Evolutionary conservation across 2,888 invertebrate genomes (phyloP), one percentile per base, ranked within the genome.

Genomic region (Yponomeuta plumbellus): DNA sequence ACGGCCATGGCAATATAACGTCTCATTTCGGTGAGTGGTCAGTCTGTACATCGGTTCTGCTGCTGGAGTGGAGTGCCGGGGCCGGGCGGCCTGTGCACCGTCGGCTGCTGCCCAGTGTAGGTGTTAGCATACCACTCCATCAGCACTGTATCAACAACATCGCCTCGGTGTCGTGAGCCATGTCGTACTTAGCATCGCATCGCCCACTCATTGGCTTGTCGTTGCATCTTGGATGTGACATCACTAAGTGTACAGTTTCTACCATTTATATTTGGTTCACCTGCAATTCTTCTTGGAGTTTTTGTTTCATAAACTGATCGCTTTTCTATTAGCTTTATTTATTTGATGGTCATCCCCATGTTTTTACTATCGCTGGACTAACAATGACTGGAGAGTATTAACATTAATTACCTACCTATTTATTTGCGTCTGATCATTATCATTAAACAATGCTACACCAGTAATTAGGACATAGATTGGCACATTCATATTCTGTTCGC

Each of bases 21-120:
- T 88, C 91, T 85, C 91, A 90, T 88, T 91, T 91, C 81, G 90
- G 91, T 92, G 91, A 91, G 91, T 91, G 86, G 90, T 87, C 84
- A 83, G 84, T 83, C 80, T 81, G 83, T 80, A 80, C 81, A 84
- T 82, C 79, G 74, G 80, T 68, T 83, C 56, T 78, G 81, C 82
- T 78, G 78, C 75, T 86, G 44, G 44, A 52, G 44, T 17, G 44
- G 44, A 52, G 44, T 52, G 44, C 10, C 13, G 13, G 44, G 44
- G 44, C 44, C 44, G 13, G 17, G 44, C 17, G 44, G 44, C 17
- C 40, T 26, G 62, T 20, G 17, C 63, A 61, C 44, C 65, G 56
- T 73, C 77, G 75, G 82, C 83, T 82, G 81, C 72, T 75, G 78
- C 74, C 44, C 61, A 73, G 83, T 70, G 75, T 77, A 77, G 83